Evolutionary conservation across 2,888 invertebrate genomes (phyloP).

Genomic region (Ectobius pallidus): DNA sequence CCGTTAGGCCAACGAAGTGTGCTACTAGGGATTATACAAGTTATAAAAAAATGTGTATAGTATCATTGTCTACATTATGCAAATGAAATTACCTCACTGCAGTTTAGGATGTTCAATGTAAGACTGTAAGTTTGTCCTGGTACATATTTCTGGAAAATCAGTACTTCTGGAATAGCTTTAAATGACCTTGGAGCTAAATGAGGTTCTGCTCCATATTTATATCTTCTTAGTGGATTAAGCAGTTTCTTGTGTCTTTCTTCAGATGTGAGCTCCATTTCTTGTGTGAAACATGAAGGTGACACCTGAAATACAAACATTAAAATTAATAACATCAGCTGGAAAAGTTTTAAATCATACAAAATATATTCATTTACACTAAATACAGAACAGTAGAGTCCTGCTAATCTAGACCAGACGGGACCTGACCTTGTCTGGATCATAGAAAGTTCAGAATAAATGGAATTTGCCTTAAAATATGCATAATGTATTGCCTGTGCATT

Average conservation of each 20-base stretch:
- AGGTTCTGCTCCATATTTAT: neutral
- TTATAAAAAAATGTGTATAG: too few relatives aligned
- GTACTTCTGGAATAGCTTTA: constrained; percentile 55
- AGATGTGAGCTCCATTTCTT: constrained; percentile 43
- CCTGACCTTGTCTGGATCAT: too few relatives aligned
- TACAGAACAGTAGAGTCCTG: too few relatives aligned
- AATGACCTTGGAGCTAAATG: constrained; percentile 1
- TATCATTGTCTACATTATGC: too few relatives aligned
- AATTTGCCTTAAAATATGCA: neutral
- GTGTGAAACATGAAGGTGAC: constrained; percentile 34
- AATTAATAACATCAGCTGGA: neutral
- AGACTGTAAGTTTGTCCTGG: constrained; percentile 59
- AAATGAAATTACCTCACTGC: constrained; percentile 57
- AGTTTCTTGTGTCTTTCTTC: constrained; percentile 35
- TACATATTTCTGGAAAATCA: constrained; percentile 67
- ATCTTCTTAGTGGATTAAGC: neutral
- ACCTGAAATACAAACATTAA: constrained; percentile 25
- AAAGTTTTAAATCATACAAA: neutral
- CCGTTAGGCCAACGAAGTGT: too few relatives aligned
- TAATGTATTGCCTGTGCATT: too few relatives aligned
- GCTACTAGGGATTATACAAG: too few relatives aligned
- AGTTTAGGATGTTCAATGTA: constrained; percentile 63
- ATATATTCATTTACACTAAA: neutral
- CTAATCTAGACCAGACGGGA: too few relatives aligned
- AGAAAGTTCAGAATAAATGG: neutral